A percentile compares a stretch with the other conserved stretches of the same genome.
phyloP scores from a whole-genome alignment of 2,113 vertebrate species.

The Psephotus haematonotus region DNA sequence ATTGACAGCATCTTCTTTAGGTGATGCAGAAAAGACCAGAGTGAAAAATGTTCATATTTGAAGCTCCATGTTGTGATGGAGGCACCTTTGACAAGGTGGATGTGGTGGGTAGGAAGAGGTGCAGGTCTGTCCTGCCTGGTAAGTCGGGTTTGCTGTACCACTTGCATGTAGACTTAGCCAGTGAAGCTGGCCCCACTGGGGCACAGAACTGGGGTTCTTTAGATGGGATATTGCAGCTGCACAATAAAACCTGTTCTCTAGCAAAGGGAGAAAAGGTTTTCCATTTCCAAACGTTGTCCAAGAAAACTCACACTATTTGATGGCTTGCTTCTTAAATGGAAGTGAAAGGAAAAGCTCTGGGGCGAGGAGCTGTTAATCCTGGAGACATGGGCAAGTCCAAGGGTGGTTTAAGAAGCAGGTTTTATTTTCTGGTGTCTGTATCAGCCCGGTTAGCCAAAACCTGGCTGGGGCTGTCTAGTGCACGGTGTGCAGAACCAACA shows the following conservation, averaged over 20 bases:
- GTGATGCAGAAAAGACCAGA: not conserved
- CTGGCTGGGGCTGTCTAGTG: not conserved
- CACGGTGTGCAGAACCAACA: not conserved
- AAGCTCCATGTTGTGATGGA: not conserved
- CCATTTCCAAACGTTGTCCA: not conserved
- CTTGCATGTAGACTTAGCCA: accelerated
- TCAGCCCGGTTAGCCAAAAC: not conserved
- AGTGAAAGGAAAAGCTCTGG: not conserved
- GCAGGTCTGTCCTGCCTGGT: not conserved
- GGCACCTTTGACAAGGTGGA: not conserved
- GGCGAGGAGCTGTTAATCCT: not conserved
- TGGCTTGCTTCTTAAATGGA: not conserved
- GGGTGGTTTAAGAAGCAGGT: not conserved
- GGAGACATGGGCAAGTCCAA: accelerated
- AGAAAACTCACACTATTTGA: not conserved
- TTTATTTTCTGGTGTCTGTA: not conserved
- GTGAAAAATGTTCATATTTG: not conserved
- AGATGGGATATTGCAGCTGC: not conserved
- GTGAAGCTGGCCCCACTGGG: not conserved
- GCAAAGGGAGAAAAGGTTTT: not conserved
- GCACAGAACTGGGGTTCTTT: not conserved
- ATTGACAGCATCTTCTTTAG: not conserved
- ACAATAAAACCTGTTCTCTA: not conserved
- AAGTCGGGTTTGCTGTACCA: not conserved
- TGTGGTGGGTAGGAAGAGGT: not conserved